These are phyloP conservation scores for Cinara cedri DNA, from an alignment of 2,888 invertebrate species.

Conservation along the genomic window DNA sequence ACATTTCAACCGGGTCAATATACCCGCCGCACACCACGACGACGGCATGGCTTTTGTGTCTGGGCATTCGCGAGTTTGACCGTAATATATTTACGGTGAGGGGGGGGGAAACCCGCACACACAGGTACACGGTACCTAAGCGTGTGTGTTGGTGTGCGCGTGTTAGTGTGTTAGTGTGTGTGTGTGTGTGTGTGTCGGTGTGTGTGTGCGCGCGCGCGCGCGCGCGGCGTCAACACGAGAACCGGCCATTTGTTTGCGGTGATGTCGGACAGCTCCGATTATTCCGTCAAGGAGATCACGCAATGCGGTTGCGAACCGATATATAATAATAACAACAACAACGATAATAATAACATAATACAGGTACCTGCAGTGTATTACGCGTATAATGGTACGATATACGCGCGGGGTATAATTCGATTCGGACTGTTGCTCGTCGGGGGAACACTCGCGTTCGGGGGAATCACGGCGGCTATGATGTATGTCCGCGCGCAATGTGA, in stretches of 20 bases:
- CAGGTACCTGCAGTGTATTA: too few species aligned
- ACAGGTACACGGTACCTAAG: neutral
- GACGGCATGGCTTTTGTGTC: constrained; percentile 29
- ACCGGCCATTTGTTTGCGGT: constrained; percentile 49
- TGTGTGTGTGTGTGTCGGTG: too few species aligned
- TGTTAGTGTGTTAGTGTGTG: too few species aligned
- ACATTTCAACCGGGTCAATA: constrained; percentile 32
- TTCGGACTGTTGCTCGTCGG: constrained; percentile 39
- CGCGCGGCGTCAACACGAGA: constrained; percentile 49
- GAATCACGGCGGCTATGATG: too few species aligned
- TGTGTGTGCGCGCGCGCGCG: too few species aligned
- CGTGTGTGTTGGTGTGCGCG: neutral
- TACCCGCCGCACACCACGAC: constrained; percentile 12
- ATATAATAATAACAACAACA: too few species aligned
- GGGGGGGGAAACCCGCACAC: too few species aligned
- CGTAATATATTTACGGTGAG: neutral
- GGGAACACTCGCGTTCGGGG: constrained; percentile 5
- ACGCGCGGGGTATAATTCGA: too few species aligned
- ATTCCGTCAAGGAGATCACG: constrained; percentile 57
- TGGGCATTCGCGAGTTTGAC: constrained; percentile 9
- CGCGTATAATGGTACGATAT: too few species aligned
- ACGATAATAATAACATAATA: too few species aligned
- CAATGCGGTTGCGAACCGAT: constrained; percentile 43
- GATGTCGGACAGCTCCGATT: constrained; percentile 54
- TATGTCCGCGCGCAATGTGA: too few species aligned